phyloP scores from a whole-genome alignment of 1,140 invertebrate species.

The Drosophila burlai region DNA sequence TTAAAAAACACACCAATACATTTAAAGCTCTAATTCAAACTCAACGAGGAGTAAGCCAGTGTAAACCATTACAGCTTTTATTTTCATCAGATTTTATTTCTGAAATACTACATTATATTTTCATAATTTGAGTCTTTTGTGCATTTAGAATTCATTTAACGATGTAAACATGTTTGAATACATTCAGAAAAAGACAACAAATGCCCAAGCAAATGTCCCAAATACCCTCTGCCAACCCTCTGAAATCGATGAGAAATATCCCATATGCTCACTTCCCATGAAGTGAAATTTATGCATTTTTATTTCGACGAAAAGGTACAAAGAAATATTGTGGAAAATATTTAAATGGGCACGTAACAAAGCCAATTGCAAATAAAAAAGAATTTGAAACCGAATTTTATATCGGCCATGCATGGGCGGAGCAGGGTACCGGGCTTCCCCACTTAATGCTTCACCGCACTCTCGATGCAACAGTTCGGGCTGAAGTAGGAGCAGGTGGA shows the following conservation, averaged over 20 bases:
- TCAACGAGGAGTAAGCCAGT: background rate
- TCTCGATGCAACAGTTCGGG: slow-evolving; percentile 11
- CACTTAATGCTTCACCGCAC: slow-evolving; percentile 17
- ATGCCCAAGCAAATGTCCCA: slow-evolving; percentile 2
- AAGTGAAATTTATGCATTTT: slow-evolving; percentile 72
- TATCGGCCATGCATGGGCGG: slow-evolving; percentile 40
- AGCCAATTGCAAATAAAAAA: slow-evolving; percentile 58
- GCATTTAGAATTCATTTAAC: slow-evolving; percentile 13
- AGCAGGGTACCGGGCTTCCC: background rate
- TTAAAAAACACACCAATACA: background rate
- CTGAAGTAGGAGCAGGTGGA: background rate
- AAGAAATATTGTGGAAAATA: slow-evolving; percentile 64
- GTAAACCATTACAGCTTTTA: background rate
- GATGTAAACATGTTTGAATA: slow-evolving; percentile 15
- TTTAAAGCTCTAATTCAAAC: background rate
- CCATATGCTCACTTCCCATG: slow-evolving; percentile 72
- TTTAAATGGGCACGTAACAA: slow-evolving; percentile 56
- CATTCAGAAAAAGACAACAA: background rate
- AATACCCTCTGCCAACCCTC: background rate
- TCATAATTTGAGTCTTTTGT: background rate
- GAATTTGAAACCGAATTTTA: slow-evolving; percentile 22
- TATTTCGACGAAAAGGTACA: slow-evolving; percentile 53
- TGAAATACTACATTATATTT: background rate
- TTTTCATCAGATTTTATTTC: background rate
- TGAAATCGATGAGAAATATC: slow-evolving; percentile 41